phyloP scores from a whole-genome alignment of 2,113 vertebrate genomes.

The Heptranchias perlo region DNA sequence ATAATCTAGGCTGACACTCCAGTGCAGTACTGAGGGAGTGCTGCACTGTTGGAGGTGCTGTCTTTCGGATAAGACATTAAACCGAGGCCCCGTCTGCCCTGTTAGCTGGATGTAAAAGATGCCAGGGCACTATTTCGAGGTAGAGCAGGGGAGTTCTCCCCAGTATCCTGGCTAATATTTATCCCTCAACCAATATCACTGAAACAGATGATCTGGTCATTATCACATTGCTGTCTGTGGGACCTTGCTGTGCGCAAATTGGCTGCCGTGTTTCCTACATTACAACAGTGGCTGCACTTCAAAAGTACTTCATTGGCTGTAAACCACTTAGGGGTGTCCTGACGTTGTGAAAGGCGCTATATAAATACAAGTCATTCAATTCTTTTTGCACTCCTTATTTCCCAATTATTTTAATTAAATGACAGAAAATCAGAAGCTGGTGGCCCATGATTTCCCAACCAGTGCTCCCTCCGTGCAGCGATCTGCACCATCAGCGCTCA shows the following conservation, averaged over 20 bases:
- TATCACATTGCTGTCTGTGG: not conserved
- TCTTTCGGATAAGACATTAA: not conserved
- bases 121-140: not conserved
- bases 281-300: not conserved
- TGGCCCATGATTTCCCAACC: not conserved
- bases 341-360: not conserved
- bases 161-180: not conserved
- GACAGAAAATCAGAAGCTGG: not conserved
- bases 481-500: not conserved
- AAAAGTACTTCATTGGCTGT: not conserved
- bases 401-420: not conserved
- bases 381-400: not conserved
- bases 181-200: not conserved
- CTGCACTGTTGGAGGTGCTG: not conserved
- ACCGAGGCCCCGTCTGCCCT: not conserved
- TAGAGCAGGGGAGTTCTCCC: not conserved
- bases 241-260: too few species aligned
- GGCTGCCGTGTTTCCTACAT: not conserved
- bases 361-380: not conserved
- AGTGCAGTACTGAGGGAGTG: not conserved
- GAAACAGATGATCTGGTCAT: not conserved
- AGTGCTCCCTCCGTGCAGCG: not conserved
- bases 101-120: not conserved
- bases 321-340: not conserved
- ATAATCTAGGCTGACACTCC: not conserved